These are phyloP conservation scores for Rhyacophila brunnea DNA, from an alignment of 1,140 invertebrate species.

Conservation along the genomic window DNA sequence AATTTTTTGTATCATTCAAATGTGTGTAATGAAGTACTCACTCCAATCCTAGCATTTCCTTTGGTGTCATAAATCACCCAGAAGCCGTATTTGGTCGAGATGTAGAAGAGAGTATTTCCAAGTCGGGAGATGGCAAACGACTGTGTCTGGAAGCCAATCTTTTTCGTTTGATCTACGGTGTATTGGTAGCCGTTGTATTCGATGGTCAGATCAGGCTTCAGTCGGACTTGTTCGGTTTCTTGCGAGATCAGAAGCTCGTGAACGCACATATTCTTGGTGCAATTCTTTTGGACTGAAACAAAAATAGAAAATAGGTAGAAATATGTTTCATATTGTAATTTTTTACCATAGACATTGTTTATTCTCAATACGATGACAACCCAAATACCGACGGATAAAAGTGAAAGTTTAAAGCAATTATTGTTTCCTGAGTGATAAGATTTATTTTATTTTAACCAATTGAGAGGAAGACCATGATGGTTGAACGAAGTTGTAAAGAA, in stretches of 20 bases:
- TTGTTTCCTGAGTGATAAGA: too few species aligned
- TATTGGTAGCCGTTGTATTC: conserved; percentile 64
- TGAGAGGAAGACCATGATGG: too few species aligned
- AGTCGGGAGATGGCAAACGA: conserved; percentile 66
- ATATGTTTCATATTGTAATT: too few species aligned
- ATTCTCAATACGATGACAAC: too few species aligned
- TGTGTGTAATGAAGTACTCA: conserved; percentile 50
- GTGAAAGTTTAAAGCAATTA: too few species aligned
- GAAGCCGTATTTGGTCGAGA: conserved; percentile 69
- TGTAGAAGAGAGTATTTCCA: conserved; percentile 66
- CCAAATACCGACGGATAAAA: too few species aligned
- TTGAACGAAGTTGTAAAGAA: too few species aligned
- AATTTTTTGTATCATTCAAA: too few species aligned
- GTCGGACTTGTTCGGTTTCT: conserved; percentile 55
- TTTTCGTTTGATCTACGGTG: conserved; percentile 65
- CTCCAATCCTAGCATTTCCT: conserved; percentile 70
- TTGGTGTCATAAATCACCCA: conserved; percentile 68
- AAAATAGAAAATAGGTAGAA: too few species aligned
- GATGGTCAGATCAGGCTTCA: conserved; percentile 65
- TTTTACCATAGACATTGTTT: too few species aligned
- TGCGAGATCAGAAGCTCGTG: conserved; percentile 60
- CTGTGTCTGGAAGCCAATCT: conserved; percentile 61
- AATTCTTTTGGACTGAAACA: conserved; percentile 65
- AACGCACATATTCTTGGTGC: conserved; percentile 54
- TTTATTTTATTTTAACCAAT: too few species aligned